A percentile compares a stretch with the other conserved stretches of the same genome.
phyloP scores from a whole-genome alignment of 2,888 invertebrate species.

The Stenodera caucasica region DNA sequence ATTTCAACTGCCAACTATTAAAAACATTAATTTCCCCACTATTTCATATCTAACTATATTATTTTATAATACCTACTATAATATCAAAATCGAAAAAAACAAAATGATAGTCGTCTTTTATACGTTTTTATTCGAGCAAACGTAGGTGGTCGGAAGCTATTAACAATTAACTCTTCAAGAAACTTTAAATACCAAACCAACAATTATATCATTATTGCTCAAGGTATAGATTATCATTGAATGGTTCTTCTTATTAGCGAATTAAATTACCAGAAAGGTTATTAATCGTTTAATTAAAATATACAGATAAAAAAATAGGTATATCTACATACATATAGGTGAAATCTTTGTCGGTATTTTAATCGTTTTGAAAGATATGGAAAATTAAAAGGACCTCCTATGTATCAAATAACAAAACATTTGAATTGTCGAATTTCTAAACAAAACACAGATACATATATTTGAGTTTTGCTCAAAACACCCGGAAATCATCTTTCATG shows the following conservation, averaged over 20 bases:
- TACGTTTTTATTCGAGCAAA: too few species aligned
- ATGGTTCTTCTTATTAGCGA: not conserved
- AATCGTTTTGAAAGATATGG: not conserved
- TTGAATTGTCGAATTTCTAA: too few species aligned
- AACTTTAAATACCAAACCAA: too few species aligned
- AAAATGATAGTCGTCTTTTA: not conserved
- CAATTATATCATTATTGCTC: too few species aligned
- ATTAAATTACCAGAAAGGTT: not conserved
- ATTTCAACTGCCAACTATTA: not conserved
- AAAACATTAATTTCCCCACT: not conserved
- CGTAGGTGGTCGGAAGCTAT: too few species aligned
- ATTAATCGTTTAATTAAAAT: not conserved
- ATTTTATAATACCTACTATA: not conserved
- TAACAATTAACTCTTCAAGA: not conserved
- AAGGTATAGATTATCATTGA: too few species aligned
- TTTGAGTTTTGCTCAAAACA: not conserved
- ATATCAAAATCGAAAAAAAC: too few species aligned
- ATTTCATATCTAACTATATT: too few species aligned
- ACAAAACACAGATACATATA: too few species aligned
- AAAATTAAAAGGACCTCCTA: not conserved
- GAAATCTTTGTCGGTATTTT: not conserved
- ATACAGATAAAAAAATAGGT: too few species aligned
- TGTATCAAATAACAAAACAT: not conserved
- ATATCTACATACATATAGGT: too few species aligned
- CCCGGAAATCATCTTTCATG: conserved; percentile 3